Conservation (phyloP, 2,113 vertebrate genomes). For the Hymenochirus boettgeri region DNA sequence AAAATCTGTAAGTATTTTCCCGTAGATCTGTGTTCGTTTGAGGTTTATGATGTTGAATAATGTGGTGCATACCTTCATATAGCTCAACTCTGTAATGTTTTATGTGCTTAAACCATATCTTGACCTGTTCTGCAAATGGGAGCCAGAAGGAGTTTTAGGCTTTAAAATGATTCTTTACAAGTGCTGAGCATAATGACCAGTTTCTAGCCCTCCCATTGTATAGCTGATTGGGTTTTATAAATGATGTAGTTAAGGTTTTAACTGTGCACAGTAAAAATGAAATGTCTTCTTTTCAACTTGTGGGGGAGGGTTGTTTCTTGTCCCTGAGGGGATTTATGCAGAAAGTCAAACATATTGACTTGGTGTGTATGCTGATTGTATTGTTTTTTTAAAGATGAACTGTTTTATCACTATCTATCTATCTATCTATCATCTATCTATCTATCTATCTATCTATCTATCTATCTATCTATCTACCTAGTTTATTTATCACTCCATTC, state of each 20-base stretch:
- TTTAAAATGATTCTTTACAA: slow-evolving; percentile 17
- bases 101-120: slow-evolving; percentile 23
- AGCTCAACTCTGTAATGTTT: slow-evolving; percentile 19
- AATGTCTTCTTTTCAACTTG: neutral
- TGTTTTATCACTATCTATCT: too few species aligned
- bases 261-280: neutral
- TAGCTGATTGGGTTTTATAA: slow-evolving; percentile 9
- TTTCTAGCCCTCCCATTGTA: neutral
- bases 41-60: slow-evolving; percentile 30
- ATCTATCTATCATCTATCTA: too few species aligned
- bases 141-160: slow-evolving; percentile 16
- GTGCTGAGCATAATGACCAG: neutral
- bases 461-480: too few species aligned
- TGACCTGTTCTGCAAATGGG: slow-evolving; percentile 25
- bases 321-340: too few species aligned
- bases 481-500: too few species aligned
- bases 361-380: too few species aligned
- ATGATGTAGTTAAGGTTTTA: slow-evolving; percentile 23
- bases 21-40: slow-evolving; percentile 2
- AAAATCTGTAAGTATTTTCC: slow-evolving; percentile 89
- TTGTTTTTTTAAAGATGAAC: too few species aligned
- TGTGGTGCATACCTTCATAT: slow-evolving; percentile 24
- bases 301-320: too few species aligned
- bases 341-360: too few species aligned
- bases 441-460: too few species aligned